Evolutionary conservation across 2,888 invertebrate genomes (phyloP), one percentile per base, ranked within the genome.

Genomic region (Pyrrhosoma nymphula): DNA sequence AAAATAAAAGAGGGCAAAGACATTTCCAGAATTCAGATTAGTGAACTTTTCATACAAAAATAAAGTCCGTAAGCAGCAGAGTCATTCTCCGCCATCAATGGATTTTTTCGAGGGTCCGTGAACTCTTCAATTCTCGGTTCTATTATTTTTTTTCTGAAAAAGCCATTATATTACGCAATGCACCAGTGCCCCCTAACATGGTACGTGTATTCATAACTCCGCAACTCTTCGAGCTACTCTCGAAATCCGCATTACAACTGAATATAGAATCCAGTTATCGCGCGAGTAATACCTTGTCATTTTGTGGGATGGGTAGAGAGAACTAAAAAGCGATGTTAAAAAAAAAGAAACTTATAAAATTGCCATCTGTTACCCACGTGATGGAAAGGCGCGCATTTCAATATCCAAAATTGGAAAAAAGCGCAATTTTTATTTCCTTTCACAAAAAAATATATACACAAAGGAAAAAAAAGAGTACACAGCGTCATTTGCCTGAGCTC

Each of bases 341-440:
- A 35, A 35, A 30, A 82, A 82, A 82, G 82, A 69, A 10, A n/a
- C 0, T n/a, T 69, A 69, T n/a, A 26, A 69, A 69, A 69, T 69
- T n/a, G 82, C 82, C 82, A 82, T 82, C 82, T 82, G 82, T 82
- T 82, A 35, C 35, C 12, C 35, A 16, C 82, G 82, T 35, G 82
- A 35, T 82, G 82, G 82, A 82, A 60, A 82, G 82, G 82, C 30
- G 60, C 82, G 82, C 82, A 82, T 82, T 82, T 82, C 82, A 82
- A 82, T 82, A 82, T 82, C 82, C 82, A 82, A 82, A 82, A 82
- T 82, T 82, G 82, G 82, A 82, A 82, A 82, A 82, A 82, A 82
- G 82, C 82, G 82, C 82, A 26, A 82, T 82, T 82, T 69, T 82
- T 82, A 26, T 69, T 20, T n/a, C 69, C 69, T 69, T 69, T 26